Base-by-base conservation (phyloP, 2,797 vertebrate species). In the Garrulus glandarius region DNA sequence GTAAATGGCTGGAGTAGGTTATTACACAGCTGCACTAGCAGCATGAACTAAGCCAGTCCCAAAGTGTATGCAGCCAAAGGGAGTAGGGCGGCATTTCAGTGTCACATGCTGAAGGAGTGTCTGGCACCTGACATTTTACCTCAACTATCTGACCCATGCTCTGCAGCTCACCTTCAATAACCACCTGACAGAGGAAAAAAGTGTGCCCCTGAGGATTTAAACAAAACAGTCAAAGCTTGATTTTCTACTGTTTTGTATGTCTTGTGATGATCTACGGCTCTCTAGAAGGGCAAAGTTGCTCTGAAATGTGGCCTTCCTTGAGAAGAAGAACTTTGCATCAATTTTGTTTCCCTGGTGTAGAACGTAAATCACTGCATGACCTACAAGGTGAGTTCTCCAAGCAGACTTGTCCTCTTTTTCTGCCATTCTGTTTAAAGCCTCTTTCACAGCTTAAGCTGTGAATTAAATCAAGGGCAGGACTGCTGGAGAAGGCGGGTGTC, bases 351-450 rank as follows among this genome's bases (percentile, higher is more conserved):
- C 6, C 39, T 19, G 1, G 4, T 57, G 27, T 43, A 57, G 34
- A 65, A 72, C 0, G 0, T 75, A 78, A 88, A 94, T 90, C 74
- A 78, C 37, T 3, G 5, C 24, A 15, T 0, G 2, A 44, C 26
- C 80, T 88, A 36, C 65, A 53, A 84, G 22, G 21, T 4, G 3
- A 86, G 20, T 6, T 86, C 46, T 77, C 26, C 15, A 32, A 57
- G 61, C 13, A 53, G 53, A 36, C 24, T 30, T 13, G 32, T 53
- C 26, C 37, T 86, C 11, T 30, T n/a, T 60, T 77, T 49, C 60
- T 71, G 50, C 23, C 5, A 5, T 74, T 80, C 52, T 78, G 13
- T 56, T 87, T 53, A 41, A 71, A 78, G 15, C 13, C 43, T 24
- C 36, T 81, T 84, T 81, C 46, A 61, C 15, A 36, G 36, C 16